Percentiles rank a stretch among this genome's conserved stretches.
Conservation (phyloP, 2,797 vertebrate species). For the Florisuga fusca region DNA sequence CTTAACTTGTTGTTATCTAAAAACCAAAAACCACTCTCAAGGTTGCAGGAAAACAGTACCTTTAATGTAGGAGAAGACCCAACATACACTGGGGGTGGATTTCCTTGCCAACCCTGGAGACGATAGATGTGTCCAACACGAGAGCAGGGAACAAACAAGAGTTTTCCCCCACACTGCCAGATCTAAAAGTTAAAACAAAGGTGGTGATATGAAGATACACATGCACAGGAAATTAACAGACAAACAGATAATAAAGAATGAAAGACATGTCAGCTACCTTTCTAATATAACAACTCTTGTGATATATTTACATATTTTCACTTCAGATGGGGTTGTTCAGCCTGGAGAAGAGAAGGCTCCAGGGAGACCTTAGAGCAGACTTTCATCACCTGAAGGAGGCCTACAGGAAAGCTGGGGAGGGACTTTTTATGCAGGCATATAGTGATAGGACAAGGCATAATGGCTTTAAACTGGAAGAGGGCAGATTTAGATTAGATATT, state of each 20-base stretch:
- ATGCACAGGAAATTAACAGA: not conserved
- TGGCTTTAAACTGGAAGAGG: no score
- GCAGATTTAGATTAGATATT: no score
- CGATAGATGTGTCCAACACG: slow-evolving; percentile 98
- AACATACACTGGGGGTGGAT: slow-evolving; percentile 93
- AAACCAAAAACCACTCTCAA: not conserved
- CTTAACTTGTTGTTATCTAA: not conserved
- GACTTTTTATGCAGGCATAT: no score
- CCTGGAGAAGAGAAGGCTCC: no score
- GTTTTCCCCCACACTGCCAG: slow-evolving; percentile 97
- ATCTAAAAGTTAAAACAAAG: slow-evolving; percentile 82
- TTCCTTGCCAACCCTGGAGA: slow-evolving; percentile 96
- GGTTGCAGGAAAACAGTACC: slow-evolving; percentile 75
- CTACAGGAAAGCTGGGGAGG: no score
- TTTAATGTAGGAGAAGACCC: slow-evolving; percentile 98
- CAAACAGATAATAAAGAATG: not conserved
- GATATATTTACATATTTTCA: not conserved
- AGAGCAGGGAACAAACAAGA: slow-evolving; percentile 95
- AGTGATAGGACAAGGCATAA: no score
- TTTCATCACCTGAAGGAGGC: no score
- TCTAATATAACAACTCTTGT: not conserved
- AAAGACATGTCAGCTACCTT: not conserved
- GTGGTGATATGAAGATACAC: not conserved
- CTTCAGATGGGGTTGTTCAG: not conserved
- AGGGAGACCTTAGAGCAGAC: no score